Evolutionary conservation across 2,797 vertebrate species (phyloP), one percentile per base, ranked within the genome.

Genomic region (Apodemus agrarius): DNA sequence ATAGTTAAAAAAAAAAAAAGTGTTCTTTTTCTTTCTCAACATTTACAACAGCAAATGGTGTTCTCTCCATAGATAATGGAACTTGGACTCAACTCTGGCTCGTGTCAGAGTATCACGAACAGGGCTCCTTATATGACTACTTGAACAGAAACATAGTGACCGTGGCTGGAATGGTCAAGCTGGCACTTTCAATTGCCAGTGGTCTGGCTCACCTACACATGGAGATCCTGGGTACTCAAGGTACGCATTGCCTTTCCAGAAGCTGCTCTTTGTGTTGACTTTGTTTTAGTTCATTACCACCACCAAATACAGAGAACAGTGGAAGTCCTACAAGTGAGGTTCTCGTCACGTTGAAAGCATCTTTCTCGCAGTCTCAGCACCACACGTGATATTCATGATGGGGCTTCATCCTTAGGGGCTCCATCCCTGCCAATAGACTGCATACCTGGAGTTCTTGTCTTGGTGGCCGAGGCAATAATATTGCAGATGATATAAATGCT

Each of bases 31-130:
- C 34, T 78, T 87, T 94, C 61, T 87, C 52, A 79, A 67, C 21
- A 75, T 84, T 90, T 93, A 81, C 6, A 86, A 34, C 46, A 91
- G 29, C 29, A 67, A 80, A 34, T 57, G 74, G 52, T 6, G 93
- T 97, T 95, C 87, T 91, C 74, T 0, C 94, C 0, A 72, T 87
- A 99, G 99, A 99, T 98, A 99, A 99, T 0, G 99, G 99, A 79
- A 99, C 99, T 0, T 99, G 99, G 99, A 99, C 99, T 1, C 99
- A 99, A 98, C 99, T 99, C 34, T 99, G 99, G 99, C 99, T 99
- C n/a, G 99, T 99, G 83, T 99, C 99, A 0, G 99, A 99, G 98
- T 99, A 99, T 98, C 99, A 99, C 0, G 99, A 99, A 95, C 99
- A 99, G 3, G 99, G 99, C 24, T 99, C 99, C 3, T 98, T 99